Evolutionary conservation across 2,113 vertebrate species (phyloP), one percentile per base, ranked within the genome.

Genomic region (Eurypyga helias): DNA sequence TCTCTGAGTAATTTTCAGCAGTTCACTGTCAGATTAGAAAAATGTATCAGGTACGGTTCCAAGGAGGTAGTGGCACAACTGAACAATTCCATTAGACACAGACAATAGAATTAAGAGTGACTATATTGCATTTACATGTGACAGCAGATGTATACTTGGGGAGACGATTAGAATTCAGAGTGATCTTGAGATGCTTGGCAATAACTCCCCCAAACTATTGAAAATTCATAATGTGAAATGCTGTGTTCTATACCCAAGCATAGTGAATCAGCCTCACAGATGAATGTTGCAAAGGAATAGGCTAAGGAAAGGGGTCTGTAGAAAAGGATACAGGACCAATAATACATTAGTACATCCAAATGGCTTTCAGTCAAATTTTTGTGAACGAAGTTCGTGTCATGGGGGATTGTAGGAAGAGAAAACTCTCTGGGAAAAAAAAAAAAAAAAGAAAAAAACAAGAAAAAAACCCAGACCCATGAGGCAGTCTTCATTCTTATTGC

Each of bases 61-160:
- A 83, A 79, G 65, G 75, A 95, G 61, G 57, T 31, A 61, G 62
- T 81, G 79, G 21, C 41, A 90, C 41, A 85, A 48, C 31, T 64
- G 73, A 95, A 62, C 19, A 33, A 54, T 92, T 93, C 76, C 89
- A 77, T 73, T 48, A 96, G 62, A 49, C 71, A 77, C 49, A 83
- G 82, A 83, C 49, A 86, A 73, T 54, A 66, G 89, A 95, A 83
- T 86, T 92, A 88, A 69, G 70, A 92, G 38, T 95, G 82, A 76
- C 75, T 93, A 12, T 55, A 80, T 49, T 83, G 34, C 46, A 62
- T 86, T 83, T 77, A 36, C 19, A 0, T 66, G 28, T 83, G 79
- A 70, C 86, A 82, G 70, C 41, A 83, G 31, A 80, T 76, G 14
- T 34, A 21, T 49, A 33, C 49, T 58, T 49, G n/a, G 62, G 29